Base-by-base conservation (phyloP, 2,888 invertebrate genomes). In the Vanessa cardui region DNA sequence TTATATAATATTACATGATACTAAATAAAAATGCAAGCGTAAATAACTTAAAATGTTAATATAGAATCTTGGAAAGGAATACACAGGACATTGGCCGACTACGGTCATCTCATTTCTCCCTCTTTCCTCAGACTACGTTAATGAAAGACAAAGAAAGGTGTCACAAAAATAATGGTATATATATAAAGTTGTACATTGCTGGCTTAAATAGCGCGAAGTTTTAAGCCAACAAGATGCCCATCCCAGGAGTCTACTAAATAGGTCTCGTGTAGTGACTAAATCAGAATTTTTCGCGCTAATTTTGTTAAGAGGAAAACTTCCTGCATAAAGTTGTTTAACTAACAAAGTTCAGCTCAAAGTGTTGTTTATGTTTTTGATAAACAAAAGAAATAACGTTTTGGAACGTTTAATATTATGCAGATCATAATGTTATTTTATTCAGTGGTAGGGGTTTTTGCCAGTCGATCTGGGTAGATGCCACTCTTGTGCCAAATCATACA, bases 251-350 rank as follows among this genome's bases (percentile, higher is more conserved):
- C 56, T 18, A 18, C n/a, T 56, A 56, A 56, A 64, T 33, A 12
- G 6, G 47, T 49, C 44, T 46, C 21, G 44, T 12, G 21, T 47
- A 21, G 18, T 39, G 33, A 20, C 21, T 39, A 62, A 54, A 46
- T 54, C 52, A 52, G 59, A 60, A 65, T 65, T 65, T 65, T 65
- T 60, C 59, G 45, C 20, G 31, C 52, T 65, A 65, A 60, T 65
- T 47, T 45, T 52, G 20, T 60, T 65, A 47, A 65, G 50, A 52
- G 59, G 45, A 9, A 33, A 65, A 58, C 49, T 64, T 64, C 26
- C 15, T 45, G 18, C n/a, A 54, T 26, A 52, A 54, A 45, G 21
- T 60, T 46, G 7, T 31, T 20, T 20, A 54, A 54, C 52, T 31
- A 54, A 16, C 2, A 31, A 54, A 54, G 52, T 54, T 54, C 26